Evolutionary conservation across 92 coral and sea anemone genomes (phyloP).

Genomic region (Hydrozoanthus gracilis): DNA sequence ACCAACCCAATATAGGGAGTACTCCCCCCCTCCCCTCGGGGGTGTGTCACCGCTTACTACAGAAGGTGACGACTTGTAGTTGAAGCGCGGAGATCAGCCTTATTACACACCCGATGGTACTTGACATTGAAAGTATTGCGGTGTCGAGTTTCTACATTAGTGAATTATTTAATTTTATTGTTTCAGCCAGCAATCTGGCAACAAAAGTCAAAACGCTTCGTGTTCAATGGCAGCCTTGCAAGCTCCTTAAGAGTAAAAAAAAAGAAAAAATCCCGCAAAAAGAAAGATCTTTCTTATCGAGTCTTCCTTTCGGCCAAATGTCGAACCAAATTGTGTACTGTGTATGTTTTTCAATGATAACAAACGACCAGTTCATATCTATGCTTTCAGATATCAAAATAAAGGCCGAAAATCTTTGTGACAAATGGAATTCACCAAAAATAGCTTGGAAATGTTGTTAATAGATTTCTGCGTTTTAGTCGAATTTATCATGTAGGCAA

Average conservation of each 20-base stretch:
- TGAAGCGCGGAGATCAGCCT: neutral
- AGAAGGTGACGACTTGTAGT: neutral
- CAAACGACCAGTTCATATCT: neutral
- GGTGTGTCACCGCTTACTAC: too few relatives aligned
- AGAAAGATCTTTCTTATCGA: too few relatives aligned
- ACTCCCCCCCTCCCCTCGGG: too few relatives aligned
- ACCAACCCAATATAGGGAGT: too few relatives aligned
- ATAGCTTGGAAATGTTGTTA: neutral
- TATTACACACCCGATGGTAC: neutral
- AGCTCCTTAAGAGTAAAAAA: neutral
- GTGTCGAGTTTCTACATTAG: neutral
- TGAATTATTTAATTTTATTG: neutral
- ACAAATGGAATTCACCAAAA: neutral
- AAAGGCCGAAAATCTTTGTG: neutral
- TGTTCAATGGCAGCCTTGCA: too few relatives aligned
- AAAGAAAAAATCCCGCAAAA: too few relatives aligned
- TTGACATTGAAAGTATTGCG: neutral
- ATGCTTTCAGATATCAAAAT: neutral
- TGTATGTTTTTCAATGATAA: neutral
- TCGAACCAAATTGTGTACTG: neutral
- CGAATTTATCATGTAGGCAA: neutral
- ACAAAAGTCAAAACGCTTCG: neutral
- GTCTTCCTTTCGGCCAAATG: neutral
- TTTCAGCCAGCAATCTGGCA: neutral
- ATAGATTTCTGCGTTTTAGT: neutral